Conservation (phyloP, 2,797 vertebrate species). For the Centropyge bicolor region DNA sequence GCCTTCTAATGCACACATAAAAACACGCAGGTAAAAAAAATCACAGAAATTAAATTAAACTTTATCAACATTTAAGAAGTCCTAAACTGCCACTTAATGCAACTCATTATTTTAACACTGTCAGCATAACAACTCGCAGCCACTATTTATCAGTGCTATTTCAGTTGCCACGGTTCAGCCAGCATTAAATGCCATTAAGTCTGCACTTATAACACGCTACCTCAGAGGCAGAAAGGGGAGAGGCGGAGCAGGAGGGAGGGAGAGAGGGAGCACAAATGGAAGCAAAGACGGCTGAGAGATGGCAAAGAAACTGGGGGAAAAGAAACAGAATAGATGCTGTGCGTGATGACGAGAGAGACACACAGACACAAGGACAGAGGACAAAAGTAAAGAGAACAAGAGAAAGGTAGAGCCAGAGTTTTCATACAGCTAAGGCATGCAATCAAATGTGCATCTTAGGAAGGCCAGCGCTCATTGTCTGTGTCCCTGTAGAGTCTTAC, state of each 20-base stretch:
- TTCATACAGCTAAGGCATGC: constrained; percentile 39
- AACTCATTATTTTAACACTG: constrained; percentile 57
- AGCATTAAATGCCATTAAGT: constrained; percentile 58
- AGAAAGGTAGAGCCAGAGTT: neutral
- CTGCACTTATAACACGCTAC: constrained; percentile 26
- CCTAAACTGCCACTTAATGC: constrained; percentile 52
- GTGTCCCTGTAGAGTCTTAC: constrained; percentile 70
- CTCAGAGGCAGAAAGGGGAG: constrained; percentile 4
- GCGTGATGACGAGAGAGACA: constrained; percentile 19
- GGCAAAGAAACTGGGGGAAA: neutral
- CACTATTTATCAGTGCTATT: constrained; percentile 55
- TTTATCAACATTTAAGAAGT: constrained; percentile 57
- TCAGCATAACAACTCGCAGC: constrained; percentile 46
- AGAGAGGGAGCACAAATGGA: neutral
- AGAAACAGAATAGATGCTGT: neutral
- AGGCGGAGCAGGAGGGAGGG: neutral
- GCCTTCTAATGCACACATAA: constrained; percentile 20
- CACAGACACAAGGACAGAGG: neutral
- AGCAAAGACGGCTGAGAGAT: neutral
- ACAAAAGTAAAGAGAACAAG: constrained; percentile 4
- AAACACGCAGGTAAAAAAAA: constrained; percentile 55
- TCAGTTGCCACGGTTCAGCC: constrained; percentile 27
- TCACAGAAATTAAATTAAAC: constrained; percentile 53
- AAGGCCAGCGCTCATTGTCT: constrained; percentile 62
- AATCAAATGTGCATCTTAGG: constrained; percentile 61